Conservation (phyloP, 2,113 vertebrate genomes). For the Cyprinus carpio region DNA sequence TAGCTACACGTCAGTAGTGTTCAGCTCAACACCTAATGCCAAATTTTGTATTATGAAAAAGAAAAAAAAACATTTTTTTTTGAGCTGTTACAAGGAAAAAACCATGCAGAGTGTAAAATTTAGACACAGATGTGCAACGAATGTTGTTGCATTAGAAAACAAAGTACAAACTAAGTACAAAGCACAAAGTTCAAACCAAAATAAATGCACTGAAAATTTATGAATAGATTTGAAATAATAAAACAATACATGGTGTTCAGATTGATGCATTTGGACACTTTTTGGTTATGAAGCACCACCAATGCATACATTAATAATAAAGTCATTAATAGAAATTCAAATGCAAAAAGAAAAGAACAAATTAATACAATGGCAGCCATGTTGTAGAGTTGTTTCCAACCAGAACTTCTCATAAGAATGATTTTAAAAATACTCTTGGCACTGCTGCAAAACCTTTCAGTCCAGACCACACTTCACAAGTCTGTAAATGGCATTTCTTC, state of each 20-base stretch:
- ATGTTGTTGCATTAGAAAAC: too few relatives aligned
- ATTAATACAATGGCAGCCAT: not conserved
- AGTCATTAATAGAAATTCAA: not conserved
- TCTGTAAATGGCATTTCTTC: not conserved
- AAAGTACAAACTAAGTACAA: not conserved
- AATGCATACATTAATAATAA: not conserved
- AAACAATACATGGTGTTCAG: not conserved
- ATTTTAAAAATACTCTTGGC: not conserved
- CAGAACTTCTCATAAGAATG: not conserved
- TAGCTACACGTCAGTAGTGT: not conserved
- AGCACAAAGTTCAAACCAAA: not conserved
- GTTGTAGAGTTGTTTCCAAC: not conserved
- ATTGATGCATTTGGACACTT: not conserved
- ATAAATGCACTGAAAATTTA: not conserved
- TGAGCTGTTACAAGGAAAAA: not conserved
- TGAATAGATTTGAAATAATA: not conserved
- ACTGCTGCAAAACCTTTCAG: not conserved
- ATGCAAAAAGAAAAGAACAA: not conserved
- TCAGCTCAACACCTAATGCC: not conserved
- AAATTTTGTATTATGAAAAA: not conserved
- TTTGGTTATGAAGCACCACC: not conserved
- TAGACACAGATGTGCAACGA: not conserved
- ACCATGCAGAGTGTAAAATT: not conserved
- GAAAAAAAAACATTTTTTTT: not conserved
- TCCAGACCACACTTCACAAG: not conserved